Base-by-base conservation (phyloP, 2,113 vertebrate species). In the Mirza zaza region DNA sequence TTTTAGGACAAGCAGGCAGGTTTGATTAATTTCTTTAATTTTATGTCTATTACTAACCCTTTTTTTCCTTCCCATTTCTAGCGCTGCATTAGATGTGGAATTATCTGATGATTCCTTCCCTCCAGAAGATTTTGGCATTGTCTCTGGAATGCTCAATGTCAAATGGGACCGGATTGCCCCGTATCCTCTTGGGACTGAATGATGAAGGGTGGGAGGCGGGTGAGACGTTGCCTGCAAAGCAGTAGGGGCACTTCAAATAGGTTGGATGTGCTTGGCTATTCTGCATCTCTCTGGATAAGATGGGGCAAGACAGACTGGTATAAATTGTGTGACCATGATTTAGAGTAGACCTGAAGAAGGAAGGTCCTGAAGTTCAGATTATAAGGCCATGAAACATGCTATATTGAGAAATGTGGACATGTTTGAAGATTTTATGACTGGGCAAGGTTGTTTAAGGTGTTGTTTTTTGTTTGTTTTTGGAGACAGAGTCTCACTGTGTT, bases 101-200 rank as follows among this genome's bases (percentile, higher is more conserved):
- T 98, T 99, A 55, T 99, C 99, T 0, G 99, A 99, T n/a, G 99
- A 99, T 82, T 99, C 99, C 2, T 99, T 99, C 75, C 99, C 99
- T 6, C 99, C 99, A 0, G 99, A 99, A 96, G 99, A 99, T 93
- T 99, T 99, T 2, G 99, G 99, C 83, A 99, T 99, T 0, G 99
- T 99, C 45, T 99, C 99, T 0, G 99, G 99, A 91, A 99, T 99
- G 99, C 98, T 99, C 84, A 99, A 98, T 0, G 99, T 99, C 75
- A 99, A 99, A 84, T 99, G 99, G 99, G 99, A 99, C 98, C 98
- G 99, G 45, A 99, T 99, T 0, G 99, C 99, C 15, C 99, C 99
- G 99, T 99, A 99, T 99, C 99, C 98, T 99, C 98, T 18, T 91
- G 68, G 65, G 67, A 20, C 5, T 77, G 57, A 65, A 68, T 73